Base-by-base conservation (phyloP, 1,140 invertebrate genomes). In the Euura lappo region DNA sequence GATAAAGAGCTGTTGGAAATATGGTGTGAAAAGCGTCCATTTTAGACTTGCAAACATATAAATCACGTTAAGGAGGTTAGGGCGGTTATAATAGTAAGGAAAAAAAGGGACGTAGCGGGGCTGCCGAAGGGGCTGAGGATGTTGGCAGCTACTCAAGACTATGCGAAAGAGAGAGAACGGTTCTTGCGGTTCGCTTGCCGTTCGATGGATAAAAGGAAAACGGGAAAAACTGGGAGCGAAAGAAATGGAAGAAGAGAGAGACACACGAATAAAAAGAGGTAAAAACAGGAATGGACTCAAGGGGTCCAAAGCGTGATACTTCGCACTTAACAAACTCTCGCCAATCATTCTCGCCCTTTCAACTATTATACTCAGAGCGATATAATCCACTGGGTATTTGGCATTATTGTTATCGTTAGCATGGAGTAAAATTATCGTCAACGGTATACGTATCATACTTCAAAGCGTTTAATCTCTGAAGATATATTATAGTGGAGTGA, bases 21-120 rank as follows among this genome's bases (percentile, higher is more conserved):
- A 60, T n/a, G 51, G 10, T 60, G 51, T 60, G 51, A 60, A 60
- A 60, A 60, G 51, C 51, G 51, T n/a, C 51, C 51, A 60, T 60
- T 60, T 60, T 60, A 60, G 51, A 4, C 51, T 60, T 60, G 51
- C 51, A 60, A 60, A 60, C 51, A 60, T 60, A 60, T 60, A 60
- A 60, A 60, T 60, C 51, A 60, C 51, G 2, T n/a, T 3, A n/a
- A 8, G 28, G 28, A 28, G 28, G 28, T 28, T 28, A 28, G 28
- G 28, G 28, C 28, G 28, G 28, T 28, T 28, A 28, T 0, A 28
- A 28, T 28, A 28, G 28, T 28, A 28, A 28, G 51, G 13, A n/a
- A 60, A 60, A 60, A 60, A 60, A 60, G 51, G 51, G 51, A n/a
- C 28, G 28, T 28, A 28, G 3, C 3, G 3, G 51, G 5, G 51